phyloP scores from a whole-genome alignment of 2,113 vertebrate genomes.

The Columba livia region DNA sequence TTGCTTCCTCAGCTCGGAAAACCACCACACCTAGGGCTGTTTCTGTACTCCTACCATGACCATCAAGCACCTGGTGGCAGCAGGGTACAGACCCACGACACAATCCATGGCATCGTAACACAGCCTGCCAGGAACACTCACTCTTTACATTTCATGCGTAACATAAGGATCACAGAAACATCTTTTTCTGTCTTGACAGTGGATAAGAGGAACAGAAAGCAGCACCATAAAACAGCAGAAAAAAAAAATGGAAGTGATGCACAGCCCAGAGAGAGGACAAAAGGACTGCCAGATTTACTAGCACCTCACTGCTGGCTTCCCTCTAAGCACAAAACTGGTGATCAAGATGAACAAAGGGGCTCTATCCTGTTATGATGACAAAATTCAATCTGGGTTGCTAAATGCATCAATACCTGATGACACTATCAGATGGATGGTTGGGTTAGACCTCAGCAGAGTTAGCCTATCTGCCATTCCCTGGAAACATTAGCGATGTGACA shows the following conservation, averaged over 20 bases:
- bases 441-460: background rate
- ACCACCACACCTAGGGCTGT: background rate
- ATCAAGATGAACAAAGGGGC: background rate
- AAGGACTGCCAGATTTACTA: background rate
- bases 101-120: background rate
- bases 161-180: background rate
- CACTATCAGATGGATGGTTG: background rate
- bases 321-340: background rate
- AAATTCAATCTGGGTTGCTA: background rate
- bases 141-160: background rate
- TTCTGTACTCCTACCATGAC: rapidly evolving
- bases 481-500: background rate
- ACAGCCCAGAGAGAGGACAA: background rate
- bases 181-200: background rate
- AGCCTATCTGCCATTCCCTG: background rate
- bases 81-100: background rate
- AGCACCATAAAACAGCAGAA: background rate
- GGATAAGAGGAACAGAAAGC: background rate
- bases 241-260: background rate
- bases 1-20: background rate
- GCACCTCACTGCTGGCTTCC: background rate
- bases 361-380: rapidly evolving
- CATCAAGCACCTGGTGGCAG: background rate
- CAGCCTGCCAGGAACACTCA: background rate
- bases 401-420: background rate